phyloP scores from a whole-genome alignment of 2,113 vertebrate genomes.

The Archilochus colubris region DNA sequence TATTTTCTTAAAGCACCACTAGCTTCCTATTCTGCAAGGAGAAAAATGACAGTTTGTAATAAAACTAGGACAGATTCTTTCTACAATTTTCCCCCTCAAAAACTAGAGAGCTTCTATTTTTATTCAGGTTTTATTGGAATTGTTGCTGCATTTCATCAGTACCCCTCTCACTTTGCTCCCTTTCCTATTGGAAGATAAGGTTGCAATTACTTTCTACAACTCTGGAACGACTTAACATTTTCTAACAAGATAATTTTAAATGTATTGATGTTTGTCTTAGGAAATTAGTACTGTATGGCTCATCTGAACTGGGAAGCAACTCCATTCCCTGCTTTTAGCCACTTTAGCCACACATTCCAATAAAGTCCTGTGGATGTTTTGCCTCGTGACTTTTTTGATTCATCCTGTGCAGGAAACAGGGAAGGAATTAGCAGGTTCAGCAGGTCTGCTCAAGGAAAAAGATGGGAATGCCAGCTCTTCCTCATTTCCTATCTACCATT shows the following conservation, averaged over 20 bases:
- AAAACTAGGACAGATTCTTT: background rate
- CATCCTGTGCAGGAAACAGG: slow-evolving; percentile 21
- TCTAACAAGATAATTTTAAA: background rate
- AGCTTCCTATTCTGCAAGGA: background rate
- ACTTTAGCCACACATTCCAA: background rate
- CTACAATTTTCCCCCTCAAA: background rate
- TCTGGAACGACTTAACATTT: background rate
- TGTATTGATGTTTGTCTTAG: background rate
- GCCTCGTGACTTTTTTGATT: background rate
- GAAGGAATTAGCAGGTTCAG: background rate
- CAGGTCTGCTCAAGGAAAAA: background rate
- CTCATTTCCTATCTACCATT: background rate
- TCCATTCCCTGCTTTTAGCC: slow-evolving; percentile 26
- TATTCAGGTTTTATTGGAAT: background rate
- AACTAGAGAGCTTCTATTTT: background rate
- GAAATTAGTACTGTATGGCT: background rate
- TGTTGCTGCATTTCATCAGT: background rate
- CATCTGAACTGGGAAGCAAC: background rate
- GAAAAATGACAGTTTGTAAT: background rate
- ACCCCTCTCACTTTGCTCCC: background rate
- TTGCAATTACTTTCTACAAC: background rate
- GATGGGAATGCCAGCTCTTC: background rate
- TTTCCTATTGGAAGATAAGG: background rate
- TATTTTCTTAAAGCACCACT: background rate
- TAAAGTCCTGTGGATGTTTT: background rate